phyloP scores from a whole-genome alignment of 2,113 vertebrate genomes.

The Ploceus nigricollis region DNA sequence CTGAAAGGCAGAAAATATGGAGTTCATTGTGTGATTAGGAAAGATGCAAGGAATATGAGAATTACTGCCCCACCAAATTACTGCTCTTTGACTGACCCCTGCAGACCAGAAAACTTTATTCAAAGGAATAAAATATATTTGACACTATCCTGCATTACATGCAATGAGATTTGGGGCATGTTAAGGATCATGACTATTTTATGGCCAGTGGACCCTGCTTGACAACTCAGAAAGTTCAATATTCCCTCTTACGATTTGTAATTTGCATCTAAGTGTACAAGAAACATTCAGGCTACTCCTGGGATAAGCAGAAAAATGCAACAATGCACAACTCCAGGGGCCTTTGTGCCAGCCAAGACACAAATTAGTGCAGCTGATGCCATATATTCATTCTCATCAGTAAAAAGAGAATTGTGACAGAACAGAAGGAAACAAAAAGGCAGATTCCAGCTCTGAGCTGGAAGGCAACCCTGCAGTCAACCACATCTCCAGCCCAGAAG shows the following conservation, averaged over 20 bases:
- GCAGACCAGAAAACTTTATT: neutral
- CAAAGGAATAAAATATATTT: neutral
- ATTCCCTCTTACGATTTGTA: neutral
- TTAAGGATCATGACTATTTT: neutral
- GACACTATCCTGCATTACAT: neutral
- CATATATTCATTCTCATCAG: neutral
- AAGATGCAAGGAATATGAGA: neutral
- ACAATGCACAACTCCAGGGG: neutral
- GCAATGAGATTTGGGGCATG: neutral
- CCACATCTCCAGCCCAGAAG: neutral
- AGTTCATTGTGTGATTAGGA: neutral
- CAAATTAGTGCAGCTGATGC: neutral
- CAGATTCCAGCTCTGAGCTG: neutral
- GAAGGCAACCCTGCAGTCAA: neutral
- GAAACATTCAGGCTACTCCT: neutral
- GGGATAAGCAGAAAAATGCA: neutral
- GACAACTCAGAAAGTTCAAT: neutral
- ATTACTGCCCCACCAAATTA: neutral
- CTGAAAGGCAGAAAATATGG: conserved; percentile 5
- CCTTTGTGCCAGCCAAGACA: neutral
- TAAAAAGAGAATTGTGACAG: neutral
- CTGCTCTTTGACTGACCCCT: neutral
- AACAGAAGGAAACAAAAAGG: neutral
- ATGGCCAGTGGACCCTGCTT: neutral
- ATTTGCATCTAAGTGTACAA: neutral